Evolutionary conservation across 1,140 invertebrate genomes (phyloP), one percentile per base, ranked within the genome.

Genomic region (Orchesella cincta): DNA sequence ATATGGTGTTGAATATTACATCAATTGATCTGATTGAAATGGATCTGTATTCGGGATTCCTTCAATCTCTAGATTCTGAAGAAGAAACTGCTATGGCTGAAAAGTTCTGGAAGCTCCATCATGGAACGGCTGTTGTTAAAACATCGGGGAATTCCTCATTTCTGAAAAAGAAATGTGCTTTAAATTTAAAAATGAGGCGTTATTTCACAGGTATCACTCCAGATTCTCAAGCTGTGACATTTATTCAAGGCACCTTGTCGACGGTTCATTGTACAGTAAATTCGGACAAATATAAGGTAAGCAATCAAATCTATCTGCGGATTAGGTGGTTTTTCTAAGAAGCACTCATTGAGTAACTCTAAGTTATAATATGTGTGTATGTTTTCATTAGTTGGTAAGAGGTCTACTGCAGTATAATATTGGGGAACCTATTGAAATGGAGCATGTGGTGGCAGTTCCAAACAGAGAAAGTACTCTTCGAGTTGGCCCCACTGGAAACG

Each of bases 351-450:
- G 14, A 51, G n/a, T 51, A 51, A 51, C 46, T 14, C n/a, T 51
- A 51, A 51, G 33, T 35, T 57, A 62, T 12, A 31, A n/a, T 16
- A 34, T 73, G n/a, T n/a, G n/a, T n/a, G n/a, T n/a, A 64, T 67
- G 0, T n/a, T n/a, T n/a, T n/a, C n/a, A n/a, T n/a, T 76, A 80
- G 79, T 78, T 98, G 14, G 90, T 98, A 26, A 89, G 93, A 70
- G 96, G 95, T 29, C 87, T 99, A 28, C 86, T 99, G 0, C 90
- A 91, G 0, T 93, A 95, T 84, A 99, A 99, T 87, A 90, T 99
- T 54, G 96, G 95, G 20, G 97, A 99, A 85, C 89, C 90, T 78
- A 86, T 97, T 18, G 92, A 93, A 8, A 62, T 23, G 33, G 71
- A 46, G n/a, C n/a, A n/a, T n/a, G n/a, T n/a, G n/a, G n/a, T n/a